phyloP scores from a whole-genome alignment of 2,113 vertebrate genomes.

The Oryzias woworae region DNA sequence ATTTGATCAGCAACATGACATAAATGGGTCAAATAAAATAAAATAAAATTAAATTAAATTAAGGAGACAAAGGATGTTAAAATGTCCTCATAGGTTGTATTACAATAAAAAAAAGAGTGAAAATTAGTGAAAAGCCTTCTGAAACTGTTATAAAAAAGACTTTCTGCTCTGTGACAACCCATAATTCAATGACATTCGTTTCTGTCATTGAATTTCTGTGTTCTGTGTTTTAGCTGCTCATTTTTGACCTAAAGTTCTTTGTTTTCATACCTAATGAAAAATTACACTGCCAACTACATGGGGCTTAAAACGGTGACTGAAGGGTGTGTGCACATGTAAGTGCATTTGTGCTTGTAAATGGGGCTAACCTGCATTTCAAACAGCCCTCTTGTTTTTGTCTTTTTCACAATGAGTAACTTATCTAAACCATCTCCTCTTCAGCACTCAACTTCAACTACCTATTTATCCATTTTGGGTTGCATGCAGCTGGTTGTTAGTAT shows the following conservation, averaged over 20 bases:
- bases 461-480: constrained; percentile 63
- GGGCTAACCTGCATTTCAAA: constrained; percentile 66
- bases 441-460: constrained; percentile 60
- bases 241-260: constrained; percentile 17
- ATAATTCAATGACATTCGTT: constrained; percentile 3
- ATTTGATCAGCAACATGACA: no score
- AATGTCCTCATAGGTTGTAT: no score
- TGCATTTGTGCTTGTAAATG: constrained; percentile 47
- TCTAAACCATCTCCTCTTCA: constrained; percentile 67
- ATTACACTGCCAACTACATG: constrained; percentile 21
- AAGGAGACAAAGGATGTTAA: no score
- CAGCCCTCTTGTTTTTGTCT: constrained; percentile 68
- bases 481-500: constrained; percentile 62
- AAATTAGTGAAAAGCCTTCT: no score
- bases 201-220: neutral
- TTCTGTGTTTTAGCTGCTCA: constrained; percentile 30
- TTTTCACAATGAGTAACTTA: constrained; percentile 74
- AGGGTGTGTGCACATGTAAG: constrained; percentile 23
- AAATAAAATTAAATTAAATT: no score
- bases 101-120: no score
- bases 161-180: no score
- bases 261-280: constrained; percentile 64
- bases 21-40: no score
- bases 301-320: constrained; percentile 38
- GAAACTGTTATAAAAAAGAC: no score